phyloP scores from a whole-genome alignment of 2,113 vertebrate species.

The Beaufortia kweichowensis region DNA sequence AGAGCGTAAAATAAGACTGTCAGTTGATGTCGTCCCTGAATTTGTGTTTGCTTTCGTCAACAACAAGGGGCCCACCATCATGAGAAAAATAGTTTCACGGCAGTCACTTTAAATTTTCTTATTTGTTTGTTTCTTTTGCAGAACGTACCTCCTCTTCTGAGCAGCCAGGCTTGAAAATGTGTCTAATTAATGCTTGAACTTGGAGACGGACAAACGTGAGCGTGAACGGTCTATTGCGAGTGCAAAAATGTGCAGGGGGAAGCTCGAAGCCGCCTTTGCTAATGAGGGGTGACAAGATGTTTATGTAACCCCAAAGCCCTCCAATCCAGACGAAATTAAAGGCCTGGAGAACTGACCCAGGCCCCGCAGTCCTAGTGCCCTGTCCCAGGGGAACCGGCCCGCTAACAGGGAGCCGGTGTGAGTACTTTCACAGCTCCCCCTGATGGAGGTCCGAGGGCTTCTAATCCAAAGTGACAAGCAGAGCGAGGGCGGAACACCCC shows the following conservation, averaged over 20 bases:
- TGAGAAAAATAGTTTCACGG: constrained; percentile 55
- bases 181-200: constrained; percentile 54
- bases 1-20: constrained; percentile 59
- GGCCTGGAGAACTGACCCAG: constrained; percentile 68
- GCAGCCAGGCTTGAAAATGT: constrained; percentile 38
- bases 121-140: constrained; percentile 60
- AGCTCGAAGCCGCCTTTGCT: constrained; percentile 60
- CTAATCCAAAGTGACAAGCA: constrained; percentile 77
- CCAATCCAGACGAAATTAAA: constrained; percentile 75
- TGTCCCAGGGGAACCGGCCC: constrained; percentile 56
- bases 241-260: constrained; percentile 46
- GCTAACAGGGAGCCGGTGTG: constrained; percentile 53
- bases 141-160: constrained; percentile 13
- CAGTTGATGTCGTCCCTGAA: constrained; percentile 34
- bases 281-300: constrained; percentile 77
- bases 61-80: constrained; percentile 28
- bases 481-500: constrained; percentile 47
- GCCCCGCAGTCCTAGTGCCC: constrained; percentile 51
- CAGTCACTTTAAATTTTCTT: constrained; percentile 59
- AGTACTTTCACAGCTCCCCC: constrained; percentile 72
- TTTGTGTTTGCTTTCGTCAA: constrained; percentile 49
- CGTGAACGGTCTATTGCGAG: constrained; percentile 18
- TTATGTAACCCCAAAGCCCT: constrained; percentile 79
- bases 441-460: constrained; percentile 54
- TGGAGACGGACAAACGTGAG: constrained; percentile 1